Conservation (phyloP, 2,888 invertebrate species). For the Toxonevra muliebris region DNA sequence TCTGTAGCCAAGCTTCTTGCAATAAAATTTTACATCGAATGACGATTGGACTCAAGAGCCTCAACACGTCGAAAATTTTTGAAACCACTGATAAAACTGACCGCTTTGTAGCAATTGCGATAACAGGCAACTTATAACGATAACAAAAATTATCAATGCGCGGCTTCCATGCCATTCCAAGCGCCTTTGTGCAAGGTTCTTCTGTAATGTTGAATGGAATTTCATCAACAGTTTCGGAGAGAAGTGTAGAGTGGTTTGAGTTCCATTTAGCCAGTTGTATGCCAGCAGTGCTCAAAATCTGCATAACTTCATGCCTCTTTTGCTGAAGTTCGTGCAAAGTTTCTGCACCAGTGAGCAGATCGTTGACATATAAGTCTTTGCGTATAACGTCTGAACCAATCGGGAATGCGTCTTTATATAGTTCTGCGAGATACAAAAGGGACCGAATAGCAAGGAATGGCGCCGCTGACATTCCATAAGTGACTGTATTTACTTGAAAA, state of each 20-base stretch:
- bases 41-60: slow-evolving; percentile 34
- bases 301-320: slow-evolving; percentile 25
- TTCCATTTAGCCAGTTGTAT: slow-evolving; percentile 23
- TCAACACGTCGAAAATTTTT: slow-evolving; percentile 35
- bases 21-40: slow-evolving; percentile 36
- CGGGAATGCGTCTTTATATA: not conserved
- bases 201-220: not conserved
- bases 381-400: slow-evolving; percentile 5
- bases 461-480: slow-evolving; percentile 27
- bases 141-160: slow-evolving; percentile 6
- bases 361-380: slow-evolving; percentile 12
- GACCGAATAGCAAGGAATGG: slow-evolving; percentile 30
- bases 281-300: slow-evolving; percentile 19
- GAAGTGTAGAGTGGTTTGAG: slow-evolving; percentile 9
- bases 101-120: slow-evolving; percentile 19
- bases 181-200: slow-evolving; percentile 13
- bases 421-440: slow-evolving; percentile 28
- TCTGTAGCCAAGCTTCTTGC: slow-evolving; percentile 36
- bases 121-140: slow-evolving; percentile 19
- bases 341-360: slow-evolving; percentile 17
- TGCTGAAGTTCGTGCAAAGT: slow-evolving; percentile 13
- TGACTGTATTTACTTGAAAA: slow-evolving; percentile 22
- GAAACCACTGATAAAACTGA: slow-evolving; percentile 19
- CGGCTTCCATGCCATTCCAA: slow-evolving; percentile 11
- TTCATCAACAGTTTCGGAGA: slow-evolving; percentile 4